Percentiles rank a stretch among this genome's conserved stretches.
phyloP scores from a whole-genome alignment of 2,797 vertebrate species.

The Trichosurus vulpecula region DNA sequence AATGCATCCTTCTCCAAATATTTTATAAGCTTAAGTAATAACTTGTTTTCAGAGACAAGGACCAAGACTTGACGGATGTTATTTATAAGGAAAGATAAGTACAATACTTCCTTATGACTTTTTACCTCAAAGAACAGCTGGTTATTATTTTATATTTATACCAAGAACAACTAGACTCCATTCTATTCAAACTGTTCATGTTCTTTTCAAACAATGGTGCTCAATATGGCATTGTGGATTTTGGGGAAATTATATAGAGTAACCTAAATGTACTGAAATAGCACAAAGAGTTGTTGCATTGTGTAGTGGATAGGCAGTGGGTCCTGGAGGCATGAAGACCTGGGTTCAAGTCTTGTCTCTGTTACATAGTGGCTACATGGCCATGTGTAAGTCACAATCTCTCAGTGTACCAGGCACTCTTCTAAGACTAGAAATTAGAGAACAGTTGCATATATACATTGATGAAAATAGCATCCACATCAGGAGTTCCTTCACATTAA shows the following conservation, averaged over 20 bases:
- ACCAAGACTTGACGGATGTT: constrained; percentile 76
- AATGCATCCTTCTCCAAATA: constrained; percentile 49
- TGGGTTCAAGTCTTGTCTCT: neutral
- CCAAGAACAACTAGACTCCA: constrained; percentile 68
- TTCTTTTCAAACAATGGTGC: neutral
- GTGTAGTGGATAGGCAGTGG: neutral
- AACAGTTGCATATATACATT: neutral
- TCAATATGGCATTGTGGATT: neutral
- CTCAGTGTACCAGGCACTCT: neutral
- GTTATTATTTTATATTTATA: constrained; percentile 74
- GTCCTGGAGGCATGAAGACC: neutral
- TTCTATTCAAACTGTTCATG: constrained; percentile 1
- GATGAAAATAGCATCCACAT: neutral
- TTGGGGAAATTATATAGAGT: neutral
- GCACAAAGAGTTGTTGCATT: neutral
- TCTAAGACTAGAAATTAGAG: neutral
- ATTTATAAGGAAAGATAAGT: constrained; percentile 77
- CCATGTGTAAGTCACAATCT: neutral
- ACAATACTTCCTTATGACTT: constrained; percentile 77
- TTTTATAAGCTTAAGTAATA: constrained; percentile 77
- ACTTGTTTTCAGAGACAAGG: constrained; percentile 74
- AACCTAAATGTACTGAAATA: neutral
- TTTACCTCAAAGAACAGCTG: constrained; percentile 78
- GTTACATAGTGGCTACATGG: neutral
- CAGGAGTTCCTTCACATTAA: neutral